Percentiles rank a stretch among this genome's conserved stretches.
phyloP scores from a whole-genome alignment of 35 echinoderm and acorn worm species.

The Nesometra sesokonis region DNA sequence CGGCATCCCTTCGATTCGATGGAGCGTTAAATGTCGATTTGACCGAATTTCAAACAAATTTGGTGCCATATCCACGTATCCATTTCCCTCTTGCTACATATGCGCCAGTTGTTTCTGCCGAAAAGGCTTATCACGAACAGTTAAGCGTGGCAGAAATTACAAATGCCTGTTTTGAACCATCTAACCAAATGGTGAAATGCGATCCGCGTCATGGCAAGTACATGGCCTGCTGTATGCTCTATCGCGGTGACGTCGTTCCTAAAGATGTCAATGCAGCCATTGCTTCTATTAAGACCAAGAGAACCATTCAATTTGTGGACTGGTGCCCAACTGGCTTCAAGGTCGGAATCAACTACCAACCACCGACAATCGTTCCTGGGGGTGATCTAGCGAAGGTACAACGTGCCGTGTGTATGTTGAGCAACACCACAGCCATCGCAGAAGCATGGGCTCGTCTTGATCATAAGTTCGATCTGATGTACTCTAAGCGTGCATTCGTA shows the following conservation, averaged over 20 bases:
- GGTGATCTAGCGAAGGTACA: slow-evolving; percentile 33
- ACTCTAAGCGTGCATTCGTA: slow-evolving; percentile 30
- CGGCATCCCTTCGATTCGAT: slow-evolving; percentile 46
- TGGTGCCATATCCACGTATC: slow-evolving; percentile 57
- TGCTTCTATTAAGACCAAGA: slow-evolving; percentile 41
- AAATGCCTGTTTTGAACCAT: slow-evolving; percentile 47
- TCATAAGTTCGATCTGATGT: slow-evolving; percentile 39
- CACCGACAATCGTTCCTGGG: neutral
- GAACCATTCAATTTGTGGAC: slow-evolving; percentile 16
- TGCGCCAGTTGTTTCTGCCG: slow-evolving; percentile 39
- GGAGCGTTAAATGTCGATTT: slow-evolving; percentile 59
- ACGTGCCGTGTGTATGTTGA: slow-evolving; percentile 42
- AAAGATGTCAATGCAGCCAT: slow-evolving; percentile 50
- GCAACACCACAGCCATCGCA: slow-evolving; percentile 43
- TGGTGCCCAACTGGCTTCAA: neutral
- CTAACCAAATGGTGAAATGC: slow-evolving; percentile 54
- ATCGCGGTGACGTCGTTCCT: slow-evolving; percentile 50
- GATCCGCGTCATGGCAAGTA: slow-evolving; percentile 43
- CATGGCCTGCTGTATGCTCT: slow-evolving; percentile 58
- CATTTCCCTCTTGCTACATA: slow-evolving; percentile 55
- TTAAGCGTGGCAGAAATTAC: slow-evolving; percentile 41
- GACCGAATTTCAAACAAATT: slow-evolving; percentile 55
- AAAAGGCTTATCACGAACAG: slow-evolving; percentile 67
- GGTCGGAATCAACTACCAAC: neutral
- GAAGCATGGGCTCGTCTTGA: slow-evolving; percentile 40